Evolutionary conservation across 2,888 invertebrate species (phyloP), one percentile per base, ranked within the genome.

Genomic region (Lochmaea crataegi): DNA sequence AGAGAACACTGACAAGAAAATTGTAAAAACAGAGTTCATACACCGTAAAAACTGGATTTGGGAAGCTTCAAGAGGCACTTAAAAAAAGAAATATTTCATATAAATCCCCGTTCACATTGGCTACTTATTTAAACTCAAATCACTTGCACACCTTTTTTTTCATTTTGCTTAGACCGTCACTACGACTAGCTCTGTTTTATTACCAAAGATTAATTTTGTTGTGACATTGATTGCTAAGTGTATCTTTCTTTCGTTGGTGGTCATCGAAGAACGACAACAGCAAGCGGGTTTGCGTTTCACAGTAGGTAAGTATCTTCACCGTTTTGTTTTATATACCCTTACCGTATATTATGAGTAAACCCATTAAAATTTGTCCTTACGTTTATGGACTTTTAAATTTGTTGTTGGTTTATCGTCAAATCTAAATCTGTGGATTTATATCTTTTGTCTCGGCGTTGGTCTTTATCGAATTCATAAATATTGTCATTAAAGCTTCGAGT

Each of bases 161-260:
- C 14, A 48, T 53, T 10, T 53, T 16, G 53, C 16, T 18, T 53
- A 41, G 61, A 16, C 42, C 41, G n/a, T 41, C 61, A 18, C 61
- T 38, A 32, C 14, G 32, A 32, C 32, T 60, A 60, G 32, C 14
- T 38, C 60, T 63, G 42, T 63, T 63, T 63, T 63, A 63, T 42
- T 63, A 42, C 61, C 61, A 42, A 63, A 63, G 42, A 63, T 63
- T 63, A 38, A 63, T 63, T 63, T 63, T 63, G 61, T 63, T 63
- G 61, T 63, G 61, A 63, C 61, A 63, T 63, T 63, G 61, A 63
- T 63, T 63, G 61, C 42, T 63, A 63, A 63, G 41, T 63, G 41
- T 63, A 63, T 63, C 61, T 63, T 63, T 42, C 16, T 63, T 42
- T 63, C 61, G 61, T 63, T 63, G 61, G 61, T 63, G 61, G 61